Base-by-base conservation (phyloP, 2,797 vertebrate genomes). In the Threskiornis aethiopicus region DNA sequence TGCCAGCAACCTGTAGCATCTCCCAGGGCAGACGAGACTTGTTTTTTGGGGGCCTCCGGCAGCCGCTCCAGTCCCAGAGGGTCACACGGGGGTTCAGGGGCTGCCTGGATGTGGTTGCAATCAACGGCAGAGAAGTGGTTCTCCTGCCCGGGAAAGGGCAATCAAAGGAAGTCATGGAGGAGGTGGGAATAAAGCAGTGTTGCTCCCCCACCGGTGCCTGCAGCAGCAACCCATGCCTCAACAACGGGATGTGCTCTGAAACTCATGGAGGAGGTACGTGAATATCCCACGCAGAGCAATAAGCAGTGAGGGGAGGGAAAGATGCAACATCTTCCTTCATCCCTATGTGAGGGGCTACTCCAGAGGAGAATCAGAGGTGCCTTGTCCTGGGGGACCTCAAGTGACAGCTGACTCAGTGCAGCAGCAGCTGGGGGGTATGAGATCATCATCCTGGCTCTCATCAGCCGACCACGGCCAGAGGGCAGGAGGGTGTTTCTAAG, bases 221-320 rank as follows among this genome's bases (percentile, higher is more conserved):
- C 75, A 94, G 97, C 93, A 97, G 51, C 85, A 97, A 95, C 84
- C 98, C 98, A 0, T 99, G 99, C 96, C 97, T 98, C 95, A 99
- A 99, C 7, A 98, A 98, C 2, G 99, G 99, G 4, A 95, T 96
- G 75, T 99, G 99, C 66, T 97, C 97, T 2, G 98, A 99, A 97
- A 96, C 95, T 9, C 94, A 72, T 0, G 70, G 84, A 16, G 98
- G 98, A 98, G 99, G 99, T 99, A 97, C 57, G 98, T 85, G 47
- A 79, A 26, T 69, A 51, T 37, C 78, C 75, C 35, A 11, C 14
- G 0, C 67, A 13, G 46, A 29, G 66, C 57, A 59, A 4, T 29
- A 22, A 47, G 83, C 39, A 59, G 10, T 2, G 16, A 65, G 29
- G 16, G 71, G 14, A 47, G 57, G 52, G 37, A 57, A 77, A 46